Percentiles rank a stretch among this genome's conserved stretches.
Conservation (phyloP, 2,797 vertebrate species). For the Paratrypauchen microcephalus region DNA sequence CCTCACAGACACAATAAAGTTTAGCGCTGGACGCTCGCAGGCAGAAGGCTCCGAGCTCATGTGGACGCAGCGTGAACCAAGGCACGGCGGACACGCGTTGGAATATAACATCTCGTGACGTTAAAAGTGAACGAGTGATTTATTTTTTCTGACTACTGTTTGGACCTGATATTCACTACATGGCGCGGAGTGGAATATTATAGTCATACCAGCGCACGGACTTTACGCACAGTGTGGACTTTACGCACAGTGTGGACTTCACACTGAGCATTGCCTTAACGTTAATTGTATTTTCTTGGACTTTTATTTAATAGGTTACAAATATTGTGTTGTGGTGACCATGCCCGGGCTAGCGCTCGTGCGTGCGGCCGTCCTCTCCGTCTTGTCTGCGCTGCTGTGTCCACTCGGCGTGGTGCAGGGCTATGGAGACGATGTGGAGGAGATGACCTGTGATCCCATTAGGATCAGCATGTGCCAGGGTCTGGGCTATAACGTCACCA, state of each 20-base stretch:
- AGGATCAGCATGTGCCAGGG: slow-evolving; percentile 98
- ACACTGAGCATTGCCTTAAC: slow-evolving; percentile 26
- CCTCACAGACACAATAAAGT: slow-evolving; percentile 67
- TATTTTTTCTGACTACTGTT: background rate
- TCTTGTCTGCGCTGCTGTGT: slow-evolving; percentile 48
- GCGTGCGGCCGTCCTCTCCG: slow-evolving; percentile 50
- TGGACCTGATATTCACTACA: slow-evolving; percentile 43
- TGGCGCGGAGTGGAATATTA: slow-evolving; percentile 36
- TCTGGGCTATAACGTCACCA: slow-evolving; percentile 97
- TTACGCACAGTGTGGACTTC: slow-evolving; percentile 45
- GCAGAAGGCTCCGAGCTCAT: slow-evolving; percentile 40
- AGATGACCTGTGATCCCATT: slow-evolving; percentile 95
- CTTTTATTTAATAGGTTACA: background rate
- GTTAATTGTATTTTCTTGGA: slow-evolving; percentile 9
- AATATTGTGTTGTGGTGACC: slow-evolving; percentile 22
- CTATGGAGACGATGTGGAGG: slow-evolving; percentile 89
- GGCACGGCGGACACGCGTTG: background rate
- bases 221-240: too few relatives aligned
- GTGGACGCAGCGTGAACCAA: slow-evolving; percentile 21
- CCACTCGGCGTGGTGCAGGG: slow-evolving; percentile 61
- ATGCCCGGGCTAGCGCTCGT: slow-evolving; percentile 48
- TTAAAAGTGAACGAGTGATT: background rate
- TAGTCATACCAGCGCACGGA: slow-evolving; percentile 34
- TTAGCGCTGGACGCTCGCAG: slow-evolving; percentile 46
- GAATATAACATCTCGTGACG: slow-evolving; percentile 7